phyloP scores from a whole-genome alignment of 2,113 vertebrate genomes.

The Delphinus delphis region DNA sequence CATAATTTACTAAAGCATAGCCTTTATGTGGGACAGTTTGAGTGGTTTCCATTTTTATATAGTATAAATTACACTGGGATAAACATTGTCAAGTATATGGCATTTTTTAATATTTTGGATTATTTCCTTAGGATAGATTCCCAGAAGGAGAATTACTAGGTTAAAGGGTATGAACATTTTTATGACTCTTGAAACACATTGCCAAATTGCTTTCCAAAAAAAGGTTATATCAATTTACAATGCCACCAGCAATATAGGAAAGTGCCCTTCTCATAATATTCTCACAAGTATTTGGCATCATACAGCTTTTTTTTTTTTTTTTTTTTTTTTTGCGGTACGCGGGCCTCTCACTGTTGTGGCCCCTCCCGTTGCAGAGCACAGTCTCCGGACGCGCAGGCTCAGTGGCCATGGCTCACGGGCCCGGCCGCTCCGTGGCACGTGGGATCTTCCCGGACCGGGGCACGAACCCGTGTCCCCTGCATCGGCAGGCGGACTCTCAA shows the following conservation, averaged over 20 bases:
- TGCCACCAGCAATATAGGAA: slow-evolving; percentile 40
- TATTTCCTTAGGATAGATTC: slow-evolving; percentile 73
- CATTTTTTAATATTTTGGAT: slow-evolving; percentile 73
- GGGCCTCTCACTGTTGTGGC: too few species aligned
- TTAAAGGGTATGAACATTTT: slow-evolving; percentile 69
- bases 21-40: slow-evolving; percentile 49
- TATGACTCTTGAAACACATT: slow-evolving; percentile 60
- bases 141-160: slow-evolving; percentile 73
- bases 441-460: too few species aligned
- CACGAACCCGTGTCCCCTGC: too few species aligned
- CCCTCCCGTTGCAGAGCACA: too few species aligned
- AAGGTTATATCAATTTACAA: slow-evolving; percentile 61
- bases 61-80: slow-evolving; percentile 65
- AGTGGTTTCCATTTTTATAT: slow-evolving; percentile 64
- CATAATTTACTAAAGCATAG: slow-evolving; percentile 61
- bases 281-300: slow-evolving; percentile 33
- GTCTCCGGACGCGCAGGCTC: too few species aligned
- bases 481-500: too few species aligned
- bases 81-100: slow-evolving; percentile 65
- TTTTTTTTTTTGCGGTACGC: too few species aligned
- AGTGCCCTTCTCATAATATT: slow-evolving; percentile 32
- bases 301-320: too few species aligned
- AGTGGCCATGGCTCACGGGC: too few species aligned
- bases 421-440: too few species aligned
- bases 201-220: slow-evolving; percentile 69